phyloP scores from a whole-genome alignment of 2,888 invertebrate genomes.

The Acleris sparsana region DNA sequence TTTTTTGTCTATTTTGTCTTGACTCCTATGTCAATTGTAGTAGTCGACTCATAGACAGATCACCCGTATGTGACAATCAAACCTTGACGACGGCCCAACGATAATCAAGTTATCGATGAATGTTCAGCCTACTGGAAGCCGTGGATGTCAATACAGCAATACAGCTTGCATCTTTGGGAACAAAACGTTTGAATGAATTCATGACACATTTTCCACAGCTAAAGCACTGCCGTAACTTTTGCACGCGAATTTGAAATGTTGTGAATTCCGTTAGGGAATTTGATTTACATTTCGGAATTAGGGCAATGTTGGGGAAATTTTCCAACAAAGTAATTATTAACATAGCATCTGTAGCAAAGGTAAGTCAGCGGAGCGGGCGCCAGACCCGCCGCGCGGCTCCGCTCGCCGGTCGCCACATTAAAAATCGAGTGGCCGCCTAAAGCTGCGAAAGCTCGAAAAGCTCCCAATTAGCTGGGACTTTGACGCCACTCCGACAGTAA shows the following conservation, averaged over 20 bases:
- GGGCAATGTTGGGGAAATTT: constrained; percentile 51
- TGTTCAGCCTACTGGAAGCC: constrained; percentile 20
- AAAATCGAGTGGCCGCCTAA: constrained; percentile 73
- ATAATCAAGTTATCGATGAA: constrained; percentile 35
- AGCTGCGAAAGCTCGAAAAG: constrained; percentile 64
- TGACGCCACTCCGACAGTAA: constrained; percentile 66
- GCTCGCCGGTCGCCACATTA: constrained; percentile 57
- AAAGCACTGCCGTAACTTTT: constrained; percentile 15
- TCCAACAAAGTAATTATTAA: constrained; percentile 59
- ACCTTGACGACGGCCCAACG: constrained; percentile 29
- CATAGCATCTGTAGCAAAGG: constrained; percentile 32
- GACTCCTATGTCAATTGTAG: not conserved
- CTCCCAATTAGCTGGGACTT: constrained; percentile 79
- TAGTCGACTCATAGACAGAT: constrained; percentile 17
- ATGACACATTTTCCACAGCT: constrained; percentile 1
- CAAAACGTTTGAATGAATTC: constrained; percentile 9
- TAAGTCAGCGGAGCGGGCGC: constrained; percentile 30
- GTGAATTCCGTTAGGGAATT: constrained; percentile 47
- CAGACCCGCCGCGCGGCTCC: constrained; percentile 47
- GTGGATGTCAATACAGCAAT: constrained; percentile 15
- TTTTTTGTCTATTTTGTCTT: not conserved
- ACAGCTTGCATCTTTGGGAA: constrained; percentile 17
- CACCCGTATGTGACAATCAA: constrained; percentile 27
- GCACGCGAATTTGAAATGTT: constrained; percentile 37
- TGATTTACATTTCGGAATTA: constrained; percentile 52